A percentile compares a stretch with the other conserved stretches of the same genome.
Conservation (phyloP, 2,797 vertebrate genomes). For the Poeciliopsis presidionis region DNA sequence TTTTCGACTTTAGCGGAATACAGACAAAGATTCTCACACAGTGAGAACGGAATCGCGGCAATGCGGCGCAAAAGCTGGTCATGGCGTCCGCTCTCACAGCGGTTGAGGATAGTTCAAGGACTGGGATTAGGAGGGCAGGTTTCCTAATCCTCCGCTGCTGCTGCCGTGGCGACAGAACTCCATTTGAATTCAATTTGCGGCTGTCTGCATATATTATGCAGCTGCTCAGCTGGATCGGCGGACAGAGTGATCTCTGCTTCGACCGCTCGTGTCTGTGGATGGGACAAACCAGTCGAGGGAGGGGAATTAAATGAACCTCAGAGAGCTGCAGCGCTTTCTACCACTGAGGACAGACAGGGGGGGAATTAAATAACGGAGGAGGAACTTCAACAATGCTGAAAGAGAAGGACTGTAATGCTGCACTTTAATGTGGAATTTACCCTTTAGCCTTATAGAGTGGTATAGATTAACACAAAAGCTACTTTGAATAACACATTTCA, state of each 20-base stretch:
- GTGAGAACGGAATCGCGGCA: no score
- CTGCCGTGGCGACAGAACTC: background rate
- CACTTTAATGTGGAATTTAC: background rate
- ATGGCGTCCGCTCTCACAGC: background rate
- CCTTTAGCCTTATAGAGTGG: background rate
- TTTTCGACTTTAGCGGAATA: no score
- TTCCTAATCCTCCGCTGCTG: background rate
- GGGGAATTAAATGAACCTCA: background rate
- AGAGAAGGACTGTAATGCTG: background rate
- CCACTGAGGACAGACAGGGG: background rate
- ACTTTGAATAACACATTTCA: background rate
- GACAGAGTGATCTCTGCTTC: background rate
- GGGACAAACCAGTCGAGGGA: background rate
- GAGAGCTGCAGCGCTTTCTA: background rate
- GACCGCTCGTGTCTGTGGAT: background rate
- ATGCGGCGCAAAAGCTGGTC: background rate
- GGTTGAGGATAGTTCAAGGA: background rate
- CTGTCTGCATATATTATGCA: background rate
- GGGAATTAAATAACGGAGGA: background rate
- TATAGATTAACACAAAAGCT: background rate
- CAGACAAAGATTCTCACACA: no score
- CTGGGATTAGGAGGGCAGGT: slow-evolving; percentile 6
- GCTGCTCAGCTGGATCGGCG: background rate
- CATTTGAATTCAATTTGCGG: slow-evolving; percentile 7
- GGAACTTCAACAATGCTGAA: background rate